phyloP scores from a whole-genome alignment of 2,888 invertebrate species.

The Cataglyphis altisquamis region DNA sequence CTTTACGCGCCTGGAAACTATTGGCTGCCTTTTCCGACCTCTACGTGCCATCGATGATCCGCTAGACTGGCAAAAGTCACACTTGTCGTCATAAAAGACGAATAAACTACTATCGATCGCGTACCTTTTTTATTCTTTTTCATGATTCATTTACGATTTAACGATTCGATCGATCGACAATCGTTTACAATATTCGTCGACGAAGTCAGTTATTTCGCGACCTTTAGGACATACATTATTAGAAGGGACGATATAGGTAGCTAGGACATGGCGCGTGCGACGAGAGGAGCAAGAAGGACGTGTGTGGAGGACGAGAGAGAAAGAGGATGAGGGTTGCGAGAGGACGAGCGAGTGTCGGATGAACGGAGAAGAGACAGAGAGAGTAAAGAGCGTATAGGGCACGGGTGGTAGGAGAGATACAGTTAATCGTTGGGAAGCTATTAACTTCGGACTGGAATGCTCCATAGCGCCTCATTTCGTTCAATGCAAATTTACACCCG shows the following conservation, averaged over 20 bases:
- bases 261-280: slow-evolving; percentile 69
- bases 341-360: slow-evolving; percentile 57
- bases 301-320: slow-evolving; percentile 40
- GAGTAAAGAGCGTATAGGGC: slow-evolving; percentile 22
- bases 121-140: neutral
- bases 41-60: slow-evolving; percentile 35
- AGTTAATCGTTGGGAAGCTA: slow-evolving; percentile 85
- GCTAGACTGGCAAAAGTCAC: slow-evolving; percentile 5
- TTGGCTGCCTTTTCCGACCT: slow-evolving; percentile 77
- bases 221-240: slow-evolving; percentile 82
- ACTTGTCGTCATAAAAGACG: neutral
- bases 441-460: slow-evolving; percentile 85
- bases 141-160: neutral
- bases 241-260: slow-evolving; percentile 77
- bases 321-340: slow-evolving; percentile 36
- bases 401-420: slow-evolving; percentile 75
- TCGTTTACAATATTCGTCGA: slow-evolving; percentile 23
- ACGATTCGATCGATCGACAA: neutral
- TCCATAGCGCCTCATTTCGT: slow-evolving; percentile 84
- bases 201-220: slow-evolving; percentile 81
- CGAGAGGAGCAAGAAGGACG: slow-evolving; percentile 59
- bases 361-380: slow-evolving; percentile 59
- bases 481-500: slow-evolving; percentile 84
- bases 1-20: slow-evolving; percentile 83
- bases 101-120: neutral